Conservation (phyloP, 2,113 vertebrate genomes). For the Protomyctophum bolini region DNA sequence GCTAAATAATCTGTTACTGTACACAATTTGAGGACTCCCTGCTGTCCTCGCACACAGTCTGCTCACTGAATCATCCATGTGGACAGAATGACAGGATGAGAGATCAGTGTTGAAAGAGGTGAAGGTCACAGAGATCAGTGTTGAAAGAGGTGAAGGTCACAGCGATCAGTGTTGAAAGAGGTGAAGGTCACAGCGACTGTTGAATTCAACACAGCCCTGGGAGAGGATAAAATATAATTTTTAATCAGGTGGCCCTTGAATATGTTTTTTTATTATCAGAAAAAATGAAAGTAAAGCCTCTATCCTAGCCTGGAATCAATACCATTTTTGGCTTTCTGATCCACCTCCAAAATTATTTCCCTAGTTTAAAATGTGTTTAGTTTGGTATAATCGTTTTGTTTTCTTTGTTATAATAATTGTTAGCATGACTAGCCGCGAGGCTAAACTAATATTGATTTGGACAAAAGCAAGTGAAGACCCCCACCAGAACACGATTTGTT, state of each 20-base stretch:
- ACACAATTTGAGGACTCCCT: not conserved
- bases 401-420: no score
- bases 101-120: constrained; percentile 31
- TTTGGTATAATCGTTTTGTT: no score
- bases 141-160: constrained; percentile 26
- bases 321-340: no score
- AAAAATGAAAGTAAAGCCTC: not conserved
- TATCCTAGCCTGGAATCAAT: no score
- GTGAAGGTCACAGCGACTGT: constrained; percentile 38
- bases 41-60: not conserved
- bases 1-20: not conserved
- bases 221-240: constrained; percentile 25
- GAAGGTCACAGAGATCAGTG: constrained; percentile 27
- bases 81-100: constrained; percentile 14
- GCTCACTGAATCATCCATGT: constrained; percentile 2
- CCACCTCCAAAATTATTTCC: no score
- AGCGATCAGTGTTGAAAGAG: constrained; percentile 34
- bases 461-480: no score
- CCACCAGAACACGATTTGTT: no score
- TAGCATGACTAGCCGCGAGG: no score
- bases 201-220: constrained; percentile 66
- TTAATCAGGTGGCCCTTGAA: not conserved
- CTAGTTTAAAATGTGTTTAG: no score
- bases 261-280: no score
- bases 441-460: no score